These are phyloP conservation scores for Halcyon badia DNA, from an alignment of 2,797 vertebrate genomes.

Conservation along the genomic window DNA sequence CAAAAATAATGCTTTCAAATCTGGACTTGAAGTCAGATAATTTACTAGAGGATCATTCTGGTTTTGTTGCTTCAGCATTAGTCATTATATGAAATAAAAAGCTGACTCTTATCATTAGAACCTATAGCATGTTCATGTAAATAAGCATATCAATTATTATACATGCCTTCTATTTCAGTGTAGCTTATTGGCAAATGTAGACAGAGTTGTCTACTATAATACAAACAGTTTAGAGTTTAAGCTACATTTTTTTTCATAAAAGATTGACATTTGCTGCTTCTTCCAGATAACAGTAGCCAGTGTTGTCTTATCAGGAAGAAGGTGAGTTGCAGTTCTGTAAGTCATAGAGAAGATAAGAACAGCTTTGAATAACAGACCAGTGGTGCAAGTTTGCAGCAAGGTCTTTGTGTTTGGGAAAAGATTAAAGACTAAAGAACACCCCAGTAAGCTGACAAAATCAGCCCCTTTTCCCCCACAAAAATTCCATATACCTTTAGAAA, in stretches of 20 bases:
- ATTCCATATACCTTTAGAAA: neutral
- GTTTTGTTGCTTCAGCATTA: neutral
- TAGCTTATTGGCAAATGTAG: constrained; percentile 11
- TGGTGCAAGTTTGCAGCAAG: neutral
- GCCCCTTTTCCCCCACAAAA: neutral
- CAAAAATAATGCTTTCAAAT: constrained; percentile 38
- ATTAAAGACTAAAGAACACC: constrained; percentile 9
- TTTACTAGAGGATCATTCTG: neutral
- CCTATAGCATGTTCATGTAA: constrained; percentile 16
- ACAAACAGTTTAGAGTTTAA: constrained; percentile 61
- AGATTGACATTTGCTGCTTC: constrained; percentile 40
- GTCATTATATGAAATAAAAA: neutral
- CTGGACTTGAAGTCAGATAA: neutral
- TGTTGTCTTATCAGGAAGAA: neutral
- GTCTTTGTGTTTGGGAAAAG: neutral
- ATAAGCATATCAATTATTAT: constrained; percentile 2
- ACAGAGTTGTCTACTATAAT: constrained; percentile 12
- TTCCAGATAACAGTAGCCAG: constrained; percentile 32
- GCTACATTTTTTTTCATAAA: neutral
- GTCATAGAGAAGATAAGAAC: constrained; percentile 10
- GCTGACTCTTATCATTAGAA: neutral
- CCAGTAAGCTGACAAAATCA: neutral
- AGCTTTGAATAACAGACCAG: constrained; percentile 13
- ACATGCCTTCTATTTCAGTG: neutral
- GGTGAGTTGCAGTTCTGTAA: constrained; percentile 3